A percentile compares a stretch with the other conserved stretches of the same genome.
Evolutionary conservation across 2,888 invertebrate species (phyloP).

Genomic region (Ectemnius continuus): DNA sequence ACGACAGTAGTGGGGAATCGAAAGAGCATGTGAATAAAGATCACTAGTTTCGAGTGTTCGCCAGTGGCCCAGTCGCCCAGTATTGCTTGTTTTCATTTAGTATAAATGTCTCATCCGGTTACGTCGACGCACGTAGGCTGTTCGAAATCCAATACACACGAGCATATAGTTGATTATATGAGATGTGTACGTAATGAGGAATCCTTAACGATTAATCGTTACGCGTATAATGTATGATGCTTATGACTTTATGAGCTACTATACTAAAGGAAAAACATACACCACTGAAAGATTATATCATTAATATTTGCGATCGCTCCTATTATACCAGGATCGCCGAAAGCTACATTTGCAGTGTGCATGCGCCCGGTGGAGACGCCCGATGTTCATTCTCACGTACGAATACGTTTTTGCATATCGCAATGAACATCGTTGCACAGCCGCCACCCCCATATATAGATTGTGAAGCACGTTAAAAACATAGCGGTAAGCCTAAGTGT

Average conservation of each 20-base stretch:
- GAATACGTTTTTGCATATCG: not conserved
- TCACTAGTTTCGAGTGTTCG: conserved; percentile 6
- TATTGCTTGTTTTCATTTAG: conserved; percentile 71
- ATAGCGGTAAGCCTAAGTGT: conserved; percentile 68
- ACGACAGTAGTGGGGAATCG: conserved; percentile 15
- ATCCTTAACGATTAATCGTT: conserved; percentile 69
- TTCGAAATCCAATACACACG: conserved; percentile 66
- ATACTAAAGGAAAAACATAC: conserved; percentile 74
- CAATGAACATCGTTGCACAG: conserved; percentile 45
- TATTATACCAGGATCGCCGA: conserved; percentile 53
- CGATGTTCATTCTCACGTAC: conserved; percentile 43
- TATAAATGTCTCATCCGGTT: conserved; percentile 58
- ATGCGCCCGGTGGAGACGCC: conserved; percentile 45
- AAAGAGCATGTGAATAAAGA: conserved; percentile 19
- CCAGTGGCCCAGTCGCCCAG: conserved; percentile 62
- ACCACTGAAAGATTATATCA: conserved; percentile 70
- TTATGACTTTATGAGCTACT: conserved; percentile 74
- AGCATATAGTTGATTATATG: conserved; percentile 58
- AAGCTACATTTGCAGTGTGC: conserved; percentile 64
- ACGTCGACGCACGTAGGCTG: conserved; percentile 56
- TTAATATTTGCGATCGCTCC: conserved; percentile 59
- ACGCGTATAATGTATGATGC: conserved; percentile 71
- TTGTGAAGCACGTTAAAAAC: conserved; percentile 67
- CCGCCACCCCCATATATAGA: conserved; percentile 53
- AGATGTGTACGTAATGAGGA: conserved; percentile 67